Evolutionary conservation across 2,113 vertebrate genomes (phyloP), one percentile per base, ranked within the genome.

Genomic region (Sitta europaea): DNA sequence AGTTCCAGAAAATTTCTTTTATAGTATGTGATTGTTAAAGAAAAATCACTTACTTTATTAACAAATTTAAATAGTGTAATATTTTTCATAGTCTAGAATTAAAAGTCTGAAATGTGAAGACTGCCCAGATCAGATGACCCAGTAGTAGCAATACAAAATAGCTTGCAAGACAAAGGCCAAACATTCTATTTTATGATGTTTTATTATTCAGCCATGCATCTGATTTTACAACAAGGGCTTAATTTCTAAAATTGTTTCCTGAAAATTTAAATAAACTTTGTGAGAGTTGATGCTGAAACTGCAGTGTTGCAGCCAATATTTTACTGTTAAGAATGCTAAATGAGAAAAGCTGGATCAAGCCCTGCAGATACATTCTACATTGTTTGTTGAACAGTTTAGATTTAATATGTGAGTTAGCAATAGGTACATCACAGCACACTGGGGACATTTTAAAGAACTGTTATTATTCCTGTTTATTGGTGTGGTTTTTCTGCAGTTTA

Each of bases 381-480:
- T 91, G 45, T 92, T 97, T 96, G 48, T 57, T 68, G 63, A 88
- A 72, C 47, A 85, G 36, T 88, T 94, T 82, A 92, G 92, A 83
- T 88, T 96, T 96, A 90, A 76, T 92, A 36, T 85, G 36, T 38
- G 80, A 94, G 86, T 54, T 68, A 95, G 61, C 59, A 93, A 67
- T 74, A 96, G 94, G 93, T 94, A 68, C 42, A 91, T 92, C 88
- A 82, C 51, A 90, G 72, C 65, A 50, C 87, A 75, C 72, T 59
- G 55, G 93, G 90, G 92, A 90, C 85, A 86, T 16, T 95, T 96
- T 90, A 95, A 86, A 77, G 53, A 79, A 91, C 94, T 59, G 77
- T 91, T 96, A 89, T 96, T 97, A 87, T 92, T 96, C 58, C 63
- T 94, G 51, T 95, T 97, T 97, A 96, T 96, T 94, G 68, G 73